Evolutionary conservation across 2,888 invertebrate genomes (phyloP).

Genomic region (Lithophane socia): DNA sequence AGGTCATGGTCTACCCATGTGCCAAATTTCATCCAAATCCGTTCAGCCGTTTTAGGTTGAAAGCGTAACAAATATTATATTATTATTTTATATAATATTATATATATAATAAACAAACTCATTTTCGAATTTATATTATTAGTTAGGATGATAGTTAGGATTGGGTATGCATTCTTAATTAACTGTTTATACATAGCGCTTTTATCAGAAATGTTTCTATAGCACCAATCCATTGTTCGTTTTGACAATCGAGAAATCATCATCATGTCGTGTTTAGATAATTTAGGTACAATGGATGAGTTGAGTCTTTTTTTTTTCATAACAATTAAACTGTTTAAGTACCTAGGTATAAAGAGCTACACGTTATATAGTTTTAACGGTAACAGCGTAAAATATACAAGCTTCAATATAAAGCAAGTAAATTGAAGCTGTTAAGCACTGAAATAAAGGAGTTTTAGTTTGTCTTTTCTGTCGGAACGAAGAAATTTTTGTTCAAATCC

Average conservation of each 20-base stretch:
- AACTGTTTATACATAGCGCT: slow-evolving; percentile 12
- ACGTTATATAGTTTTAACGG: not conserved
- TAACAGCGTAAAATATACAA: not conserved
- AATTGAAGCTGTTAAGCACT: not conserved
- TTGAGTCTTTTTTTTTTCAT: not conserved
- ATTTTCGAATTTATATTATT: too few species aligned
- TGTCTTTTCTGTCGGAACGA: slow-evolving; percentile 1
- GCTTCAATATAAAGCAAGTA: not conserved
- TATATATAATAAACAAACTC: too few species aligned
- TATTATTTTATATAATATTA: too few species aligned
- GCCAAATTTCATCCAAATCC: too few species aligned
- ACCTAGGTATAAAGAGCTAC: not conserved
- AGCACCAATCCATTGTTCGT: slow-evolving; percentile 1
- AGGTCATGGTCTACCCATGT: too few species aligned
- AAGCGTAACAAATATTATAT: too few species aligned
- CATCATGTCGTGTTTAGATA: not conserved
- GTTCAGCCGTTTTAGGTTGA: too few species aligned
- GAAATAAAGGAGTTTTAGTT: not conserved
- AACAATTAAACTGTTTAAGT: not conserved
- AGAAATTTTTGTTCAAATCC: slow-evolving; percentile 7
- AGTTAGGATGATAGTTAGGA: too few species aligned
- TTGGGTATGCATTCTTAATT: slow-evolving; percentile 4
- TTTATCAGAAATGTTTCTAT: not conserved
- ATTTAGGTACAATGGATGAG: not conserved
- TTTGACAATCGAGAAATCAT: not conserved